Conservation (phyloP, 2,797 vertebrate genomes). For the Acanthurus leucopareius region DNA sequence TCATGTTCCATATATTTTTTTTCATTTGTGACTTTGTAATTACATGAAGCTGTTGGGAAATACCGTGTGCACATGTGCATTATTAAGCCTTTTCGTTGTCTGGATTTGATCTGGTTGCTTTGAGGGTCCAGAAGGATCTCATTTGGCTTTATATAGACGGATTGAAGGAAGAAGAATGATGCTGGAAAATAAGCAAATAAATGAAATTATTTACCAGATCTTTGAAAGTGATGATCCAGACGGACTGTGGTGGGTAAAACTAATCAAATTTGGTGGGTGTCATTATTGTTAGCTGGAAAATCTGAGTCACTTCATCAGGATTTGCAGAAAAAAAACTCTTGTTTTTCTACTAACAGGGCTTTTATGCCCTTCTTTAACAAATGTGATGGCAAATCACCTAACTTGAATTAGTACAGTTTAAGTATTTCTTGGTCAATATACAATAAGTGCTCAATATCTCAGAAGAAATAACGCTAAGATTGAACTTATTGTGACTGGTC, state of each 20-base stretch:
- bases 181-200: slow-evolving; percentile 28
- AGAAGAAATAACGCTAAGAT: neutral
- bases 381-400: neutral
- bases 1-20: neutral
- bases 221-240: neutral
- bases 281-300: neutral
- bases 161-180: slow-evolving; percentile 6
- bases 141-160: slow-evolving; percentile 21
- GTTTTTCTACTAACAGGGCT: neutral
- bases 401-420: neutral
- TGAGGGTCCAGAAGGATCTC: slow-evolving; percentile 25
- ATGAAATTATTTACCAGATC: neutral
- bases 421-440: neutral
- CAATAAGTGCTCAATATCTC: neutral
- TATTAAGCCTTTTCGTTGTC: neutral
- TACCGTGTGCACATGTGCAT: neutral
- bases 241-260: slow-evolving; percentile 1
- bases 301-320: neutral
- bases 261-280: neutral
- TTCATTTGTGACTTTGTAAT: neutral
- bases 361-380: neutral
- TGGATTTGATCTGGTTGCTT: slow-evolving; percentile 10
- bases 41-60: neutral
- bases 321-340: neutral
- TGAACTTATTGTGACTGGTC: neutral